phyloP scores from a whole-genome alignment of 2,888 invertebrate genomes.

The Anodontia alba region DNA sequence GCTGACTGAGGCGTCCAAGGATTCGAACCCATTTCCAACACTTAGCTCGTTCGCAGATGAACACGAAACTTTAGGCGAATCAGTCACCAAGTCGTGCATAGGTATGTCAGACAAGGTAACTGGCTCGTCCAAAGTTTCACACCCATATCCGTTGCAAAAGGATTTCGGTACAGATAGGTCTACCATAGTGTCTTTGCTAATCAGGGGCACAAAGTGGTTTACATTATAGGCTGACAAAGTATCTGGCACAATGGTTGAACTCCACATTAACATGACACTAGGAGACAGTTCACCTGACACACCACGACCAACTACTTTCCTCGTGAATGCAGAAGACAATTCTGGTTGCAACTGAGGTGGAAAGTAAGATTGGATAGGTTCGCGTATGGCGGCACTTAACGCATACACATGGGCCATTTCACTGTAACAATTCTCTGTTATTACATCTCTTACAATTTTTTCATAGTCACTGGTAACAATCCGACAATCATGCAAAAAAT shows the following conservation, averaged over 20 bases:
- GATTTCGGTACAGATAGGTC: too few species aligned
- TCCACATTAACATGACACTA: neutral
- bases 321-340: neutral
- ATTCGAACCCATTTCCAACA: too few species aligned
- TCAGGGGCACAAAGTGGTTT: neutral
- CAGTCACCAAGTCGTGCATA: too few species aligned
- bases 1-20: too few species aligned
- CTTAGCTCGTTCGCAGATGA: too few species aligned
- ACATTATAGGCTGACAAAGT: neutral
- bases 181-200: too few species aligned
- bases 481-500: constrained; percentile 11
- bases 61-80: too few species aligned
- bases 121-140: too few species aligned
- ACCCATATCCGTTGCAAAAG: too few species aligned
- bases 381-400: constrained; percentile 11
- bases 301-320: neutral
- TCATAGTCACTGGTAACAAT: constrained; percentile 14
- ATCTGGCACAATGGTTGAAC: neutral
- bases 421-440: neutral
- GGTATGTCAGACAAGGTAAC: too few species aligned
- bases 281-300: neutral
- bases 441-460: neutral
- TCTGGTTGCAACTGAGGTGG: constrained; percentile 6
- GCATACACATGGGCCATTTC: constrained; percentile 25
- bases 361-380: constrained; percentile 13